Conservation (phyloP, 2,888 invertebrate species). For the Xestia c-nigrum region DNA sequence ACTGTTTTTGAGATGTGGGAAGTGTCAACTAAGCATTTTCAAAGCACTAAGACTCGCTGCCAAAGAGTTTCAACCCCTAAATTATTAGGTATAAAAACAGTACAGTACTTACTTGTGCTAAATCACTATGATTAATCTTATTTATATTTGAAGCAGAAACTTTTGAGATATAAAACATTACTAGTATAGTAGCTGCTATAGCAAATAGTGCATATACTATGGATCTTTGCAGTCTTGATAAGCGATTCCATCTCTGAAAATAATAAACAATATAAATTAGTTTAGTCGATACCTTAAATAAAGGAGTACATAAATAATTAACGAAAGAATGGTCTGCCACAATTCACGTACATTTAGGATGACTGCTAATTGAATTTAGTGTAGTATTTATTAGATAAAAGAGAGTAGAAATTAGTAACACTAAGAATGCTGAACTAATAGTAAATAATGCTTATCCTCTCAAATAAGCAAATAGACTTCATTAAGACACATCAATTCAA, state of each 20-base stretch:
- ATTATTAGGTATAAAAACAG: background rate
- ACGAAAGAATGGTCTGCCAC: background rate
- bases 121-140: conserved; percentile 72
- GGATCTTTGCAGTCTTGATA: conserved; percentile 95
- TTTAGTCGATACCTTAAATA: background rate
- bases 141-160: conserved; percentile 70
- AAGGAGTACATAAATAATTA: background rate
- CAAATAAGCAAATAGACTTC: background rate
- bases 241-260: conserved; percentile 96
- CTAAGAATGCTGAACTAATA: background rate
- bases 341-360: background rate
- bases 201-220: conserved; percentile 92
- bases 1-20: background rate
- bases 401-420: background rate
- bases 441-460: background rate
- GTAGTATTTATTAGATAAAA: background rate
- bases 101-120: conserved; percentile 72
- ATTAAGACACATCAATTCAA: background rate
- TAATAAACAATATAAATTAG: conserved; percentile 7
- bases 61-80: background rate
- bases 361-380: background rate
- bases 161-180: conserved; percentile 90
- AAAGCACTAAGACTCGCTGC: background rate
- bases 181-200: conserved; percentile 90
- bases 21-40: background rate